Percentiles rank a stretch among this genome's conserved stretches.
These are phyloP conservation scores for Ctena decussata DNA, from an alignment of 2,888 invertebrate genomes.

Conservation along the genomic window DNA sequence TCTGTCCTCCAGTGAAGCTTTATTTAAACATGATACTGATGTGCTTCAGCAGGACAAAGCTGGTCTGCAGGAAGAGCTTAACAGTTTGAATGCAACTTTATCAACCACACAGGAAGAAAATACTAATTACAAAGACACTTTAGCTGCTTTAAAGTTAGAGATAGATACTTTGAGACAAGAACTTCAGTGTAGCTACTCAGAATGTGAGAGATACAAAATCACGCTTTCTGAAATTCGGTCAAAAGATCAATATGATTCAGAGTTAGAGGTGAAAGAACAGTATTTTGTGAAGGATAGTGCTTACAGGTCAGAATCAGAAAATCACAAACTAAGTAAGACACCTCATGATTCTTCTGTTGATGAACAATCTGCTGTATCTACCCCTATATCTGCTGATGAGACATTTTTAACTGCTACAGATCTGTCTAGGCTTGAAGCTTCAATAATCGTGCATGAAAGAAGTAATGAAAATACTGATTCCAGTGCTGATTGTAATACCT, in stretches of 20 bases:
- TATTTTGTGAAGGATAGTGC: neutral
- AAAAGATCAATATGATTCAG: neutral
- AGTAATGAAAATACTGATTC: neutral
- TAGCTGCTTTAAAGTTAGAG: slow-evolving; percentile 12
- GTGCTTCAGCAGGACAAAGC: slow-evolving; percentile 31
- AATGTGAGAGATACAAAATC: slow-evolving; percentile 26
- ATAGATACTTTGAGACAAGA: slow-evolving; percentile 22
- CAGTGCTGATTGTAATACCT: neutral
- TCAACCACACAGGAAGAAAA: slow-evolving; percentile 5
- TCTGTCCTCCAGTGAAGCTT: slow-evolving; percentile 27
- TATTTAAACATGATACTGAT: slow-evolving; percentile 32
- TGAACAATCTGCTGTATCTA: neutral
- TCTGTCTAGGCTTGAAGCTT: neutral
- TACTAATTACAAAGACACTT: slow-evolving; percentile 1
- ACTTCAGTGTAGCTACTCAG: neutral
- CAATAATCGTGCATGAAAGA: neutral
- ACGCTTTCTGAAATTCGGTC: neutral
- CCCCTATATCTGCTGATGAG: neutral
- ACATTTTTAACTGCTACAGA: neutral
- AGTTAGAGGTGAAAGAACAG: neutral
- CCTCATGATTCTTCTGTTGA: neutral
- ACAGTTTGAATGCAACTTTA: neutral
- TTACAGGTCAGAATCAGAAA: neutral
- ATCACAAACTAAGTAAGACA: neutral
- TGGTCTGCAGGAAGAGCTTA: slow-evolving; percentile 8